Evolutionary conservation across 2,113 vertebrate genomes (phyloP).

Genomic region (Proterorhinus semilunaris): DNA sequence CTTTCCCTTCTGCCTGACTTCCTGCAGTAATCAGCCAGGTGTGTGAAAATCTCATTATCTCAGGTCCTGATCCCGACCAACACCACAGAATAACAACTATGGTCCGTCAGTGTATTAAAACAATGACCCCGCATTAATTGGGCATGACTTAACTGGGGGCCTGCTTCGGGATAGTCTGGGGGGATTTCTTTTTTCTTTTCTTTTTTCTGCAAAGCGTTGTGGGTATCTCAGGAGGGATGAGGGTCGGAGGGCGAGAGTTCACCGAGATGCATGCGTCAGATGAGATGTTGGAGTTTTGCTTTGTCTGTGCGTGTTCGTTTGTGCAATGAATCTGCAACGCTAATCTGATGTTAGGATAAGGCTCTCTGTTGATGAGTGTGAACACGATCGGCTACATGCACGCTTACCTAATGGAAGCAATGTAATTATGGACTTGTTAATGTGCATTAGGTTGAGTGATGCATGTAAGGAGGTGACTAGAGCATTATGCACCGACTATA

Average conservation of each 20-base stretch:
- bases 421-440: background rate
- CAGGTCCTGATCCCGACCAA: slow-evolving; percentile 60
- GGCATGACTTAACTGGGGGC: slow-evolving; percentile 43
- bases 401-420: background rate
- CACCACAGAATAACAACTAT: slow-evolving; percentile 57
- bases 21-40: slow-evolving; percentile 71
- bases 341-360: background rate
- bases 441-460: background rate
- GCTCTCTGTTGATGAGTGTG: background rate
- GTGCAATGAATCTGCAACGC: background rate
- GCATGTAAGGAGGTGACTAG: background rate
- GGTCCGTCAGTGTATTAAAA: slow-evolving; percentile 57
- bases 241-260: slow-evolving; percentile 19
- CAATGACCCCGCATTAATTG: slow-evolving; percentile 69
- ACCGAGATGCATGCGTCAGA: slow-evolving; percentile 18
- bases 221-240: slow-evolving; percentile 13
- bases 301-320: background rate
- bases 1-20: slow-evolving; percentile 71
- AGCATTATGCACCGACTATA: background rate
- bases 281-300: slow-evolving; percentile 1
- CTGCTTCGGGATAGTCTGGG: slow-evolving; percentile 16
- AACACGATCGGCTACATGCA: background rate
- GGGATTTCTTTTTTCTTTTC: slow-evolving; percentile 32
- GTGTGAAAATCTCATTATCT: slow-evolving; percentile 74
- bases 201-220: slow-evolving; percentile 3